A percentile compares a stretch with the other conserved stretches of the same genome.
Evolutionary conservation across 2,113 vertebrate genomes (phyloP).

Genomic region (Cololabis saira): DNA sequence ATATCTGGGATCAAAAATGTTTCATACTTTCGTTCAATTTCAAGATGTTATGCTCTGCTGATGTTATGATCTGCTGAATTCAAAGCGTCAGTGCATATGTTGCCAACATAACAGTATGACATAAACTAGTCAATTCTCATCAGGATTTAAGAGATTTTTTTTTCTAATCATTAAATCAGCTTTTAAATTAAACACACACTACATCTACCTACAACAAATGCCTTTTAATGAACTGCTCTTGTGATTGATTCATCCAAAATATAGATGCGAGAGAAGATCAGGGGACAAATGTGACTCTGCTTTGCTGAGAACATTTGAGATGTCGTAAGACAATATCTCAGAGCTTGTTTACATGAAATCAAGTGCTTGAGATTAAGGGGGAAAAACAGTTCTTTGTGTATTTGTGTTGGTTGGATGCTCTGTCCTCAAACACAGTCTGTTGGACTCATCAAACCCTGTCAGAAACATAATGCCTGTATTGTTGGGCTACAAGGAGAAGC

Average conservation of each 20-base stretch:
- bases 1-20: too few species aligned
- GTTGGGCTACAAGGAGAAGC: conserved; percentile 59
- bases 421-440: conserved; percentile 52
- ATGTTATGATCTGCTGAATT: too few species aligned
- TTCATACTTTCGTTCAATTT: too few species aligned
- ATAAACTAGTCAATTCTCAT: background rate
- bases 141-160: background rate
- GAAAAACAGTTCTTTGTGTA: conserved; percentile 48
- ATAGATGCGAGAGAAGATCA: too few species aligned
- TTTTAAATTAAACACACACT: background rate
- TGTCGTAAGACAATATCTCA: background rate
- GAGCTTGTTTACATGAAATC: conserved; percentile 18
- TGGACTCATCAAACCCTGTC: conserved; percentile 56
- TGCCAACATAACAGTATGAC: too few species aligned
- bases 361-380: conserved; percentile 11
- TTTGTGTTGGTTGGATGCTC: conserved; percentile 12
- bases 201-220: background rate
- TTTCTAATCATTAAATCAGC: background rate
- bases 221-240: background rate
- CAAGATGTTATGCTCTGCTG: too few species aligned
- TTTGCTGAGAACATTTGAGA: too few species aligned
- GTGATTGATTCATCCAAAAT: background rate
- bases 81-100: too few species aligned
- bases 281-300: too few species aligned
- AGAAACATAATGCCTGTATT: conserved; percentile 50